These are phyloP conservation scores for Paramuricea clavata DNA, from an alignment of 92 coral and sea anemone species.

Conservation along the genomic window DNA sequence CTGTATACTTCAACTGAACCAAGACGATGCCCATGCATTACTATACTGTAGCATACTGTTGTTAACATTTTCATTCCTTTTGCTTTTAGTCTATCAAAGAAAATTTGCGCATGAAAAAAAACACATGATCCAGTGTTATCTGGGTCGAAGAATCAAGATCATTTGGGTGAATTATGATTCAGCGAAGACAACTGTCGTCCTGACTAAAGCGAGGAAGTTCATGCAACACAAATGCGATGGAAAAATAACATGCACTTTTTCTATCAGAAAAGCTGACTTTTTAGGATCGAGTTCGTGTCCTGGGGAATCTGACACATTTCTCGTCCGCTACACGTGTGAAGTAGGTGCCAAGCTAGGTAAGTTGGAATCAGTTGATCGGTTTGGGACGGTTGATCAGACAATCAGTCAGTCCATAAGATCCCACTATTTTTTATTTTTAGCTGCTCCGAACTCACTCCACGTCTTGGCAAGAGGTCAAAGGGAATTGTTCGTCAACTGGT, in stretches of 20 bases:
- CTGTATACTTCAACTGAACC: too few species aligned
- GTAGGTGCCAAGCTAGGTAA: too few species aligned
- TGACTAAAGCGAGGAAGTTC: not conserved
- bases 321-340: slow-evolving; percentile 13
- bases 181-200: not conserved
- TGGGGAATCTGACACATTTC: not conserved
- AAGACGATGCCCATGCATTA: too few species aligned
- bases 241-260: not conserved
- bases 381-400: too few species aligned
- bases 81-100: slow-evolving; percentile 10
- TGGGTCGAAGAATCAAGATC: slow-evolving; percentile 5
- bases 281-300: not conserved
- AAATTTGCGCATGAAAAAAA: not conserved
- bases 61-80: too few species aligned
- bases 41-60: too few species aligned
- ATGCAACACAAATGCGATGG: not conserved
- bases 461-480: not conserved
- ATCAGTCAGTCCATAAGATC: too few species aligned
- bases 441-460: not conserved
- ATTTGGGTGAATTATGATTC: not conserved
- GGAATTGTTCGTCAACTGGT: not conserved
- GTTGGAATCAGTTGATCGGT: too few species aligned
- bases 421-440: too few species aligned
- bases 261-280: not conserved
- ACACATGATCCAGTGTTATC: too few species aligned